Conservation (phyloP, 2,888 invertebrate species). For the Geotrupes spiniger region DNA sequence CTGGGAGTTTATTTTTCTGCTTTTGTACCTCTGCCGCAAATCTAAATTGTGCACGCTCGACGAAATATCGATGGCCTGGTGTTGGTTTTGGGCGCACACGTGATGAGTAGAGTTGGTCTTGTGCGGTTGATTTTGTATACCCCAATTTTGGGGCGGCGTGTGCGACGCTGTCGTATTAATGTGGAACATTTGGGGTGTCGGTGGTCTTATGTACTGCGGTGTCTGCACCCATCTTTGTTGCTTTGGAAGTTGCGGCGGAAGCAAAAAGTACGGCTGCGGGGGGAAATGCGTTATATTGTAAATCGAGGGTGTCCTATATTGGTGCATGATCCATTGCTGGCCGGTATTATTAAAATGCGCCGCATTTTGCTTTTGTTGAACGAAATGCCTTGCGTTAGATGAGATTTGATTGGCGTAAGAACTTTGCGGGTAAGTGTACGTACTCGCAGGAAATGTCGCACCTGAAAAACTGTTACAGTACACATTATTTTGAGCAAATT, state of each 20-base stretch:
- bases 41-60: constrained; percentile 12
- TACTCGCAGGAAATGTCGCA: constrained; percentile 9
- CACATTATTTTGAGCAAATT: constrained; percentile 10
- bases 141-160: constrained; percentile 19
- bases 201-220: constrained; percentile 23
- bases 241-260: constrained; percentile 26
- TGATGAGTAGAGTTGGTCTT: constrained; percentile 25
- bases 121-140: constrained; percentile 17
- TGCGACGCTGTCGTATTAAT: constrained; percentile 15
- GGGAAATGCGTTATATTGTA: constrained; percentile 19
- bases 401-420: constrained; percentile 10
- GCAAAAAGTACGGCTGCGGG: constrained; percentile 21
- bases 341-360: constrained; percentile 18
- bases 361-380: constrained; percentile 19
- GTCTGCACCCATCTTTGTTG: constrained; percentile 24
- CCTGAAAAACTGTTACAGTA: constrained; percentile 17
- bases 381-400: constrained; percentile 15
- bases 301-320: constrained; percentile 21
- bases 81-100: constrained; percentile 13
- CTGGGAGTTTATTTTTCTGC: constrained; percentile 19
- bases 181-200: constrained; percentile 17
- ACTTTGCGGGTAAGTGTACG: constrained; percentile 12
- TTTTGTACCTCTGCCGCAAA: constrained; percentile 18
- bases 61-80: constrained; percentile 5
- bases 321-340: constrained; percentile 23